Base-by-base conservation (phyloP, 2,888 invertebrate genomes). In the Drosophila limbata region DNA sequence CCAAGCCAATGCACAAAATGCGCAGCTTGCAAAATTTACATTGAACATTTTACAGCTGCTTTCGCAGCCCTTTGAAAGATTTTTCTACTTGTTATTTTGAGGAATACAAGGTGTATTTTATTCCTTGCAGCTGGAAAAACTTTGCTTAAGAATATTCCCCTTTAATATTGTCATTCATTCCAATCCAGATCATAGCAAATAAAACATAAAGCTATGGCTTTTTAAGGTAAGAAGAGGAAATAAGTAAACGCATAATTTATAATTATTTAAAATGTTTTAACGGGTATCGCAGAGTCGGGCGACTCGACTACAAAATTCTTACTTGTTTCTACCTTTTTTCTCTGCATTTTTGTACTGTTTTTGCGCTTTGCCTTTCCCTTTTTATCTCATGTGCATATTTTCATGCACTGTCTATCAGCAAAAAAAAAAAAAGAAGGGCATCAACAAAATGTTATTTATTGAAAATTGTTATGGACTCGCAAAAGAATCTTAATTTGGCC, bases 371-470 rank as follows among this genome's bases (percentile, higher is more conserved):
- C 11, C 1, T 17, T 25, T 15, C 8, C 19, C 8, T n/a, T 11
- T n/a, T 56, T 42, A 17, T 15, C 48, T 39, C 44, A 13, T 52
- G 45, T 66, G 59, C 55, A 69, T 44, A 45, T 68, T 55, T 52
- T 63, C 62, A 40, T 47, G 55, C 37, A 9, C 28, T 48, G 25
- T 40, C 53, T 64, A 40, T 44, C 61, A 33, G 51, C 21, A 25
- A 31, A 31, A 19, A 35, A 35, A 35, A 5, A 2, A 21, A 39
- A 31, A 33, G 28, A 60, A 66, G 48, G 62, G 47, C 47, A 70
- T 76, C 79, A 86, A 81, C 66, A 84, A 81, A 82, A 73, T 78
- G 65, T 80, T 87, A 84, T 86, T 87, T 87, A 81, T 86, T 79
- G 79, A 87, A 89, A 81, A 84, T 77, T 81, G 78, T 75, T 82